Conservation (phyloP, 2,888 invertebrate genomes). For the Nudaria mundana region DNA sequence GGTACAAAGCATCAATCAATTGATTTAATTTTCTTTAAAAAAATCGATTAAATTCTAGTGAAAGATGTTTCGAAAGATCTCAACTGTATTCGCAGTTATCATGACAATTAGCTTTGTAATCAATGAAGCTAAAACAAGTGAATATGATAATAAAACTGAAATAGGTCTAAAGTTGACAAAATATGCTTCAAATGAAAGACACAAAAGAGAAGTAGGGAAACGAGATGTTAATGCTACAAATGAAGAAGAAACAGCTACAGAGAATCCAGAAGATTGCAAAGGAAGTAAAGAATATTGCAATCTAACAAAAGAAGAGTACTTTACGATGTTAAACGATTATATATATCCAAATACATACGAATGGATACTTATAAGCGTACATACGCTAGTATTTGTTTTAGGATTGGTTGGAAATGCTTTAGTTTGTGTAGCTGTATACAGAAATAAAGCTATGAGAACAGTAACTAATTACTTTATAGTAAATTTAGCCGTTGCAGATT, state of each 20-base stretch:
- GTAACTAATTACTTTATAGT: conserved; percentile 97
- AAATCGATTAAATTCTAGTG: not conserved
- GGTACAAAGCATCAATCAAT: too few species aligned
- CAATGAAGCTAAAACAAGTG: conserved; percentile 2
- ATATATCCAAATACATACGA: conserved; percentile 87
- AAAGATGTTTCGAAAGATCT: conserved; percentile 13
- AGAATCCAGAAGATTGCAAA: conserved; percentile 53
- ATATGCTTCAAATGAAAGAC: conserved; percentile 7
- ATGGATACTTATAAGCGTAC: conserved; percentile 89
- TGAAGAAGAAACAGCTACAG: conserved; percentile 3
- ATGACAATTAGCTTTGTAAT: conserved; percentile 3
- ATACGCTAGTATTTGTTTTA: conserved; percentile 87
- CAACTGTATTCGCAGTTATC: conserved; percentile 2
- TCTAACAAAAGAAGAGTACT: conserved; percentile 80
- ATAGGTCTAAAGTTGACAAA: conserved; percentile 1
- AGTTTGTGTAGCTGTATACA: conserved; percentile 93
- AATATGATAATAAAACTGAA: conserved; percentile 7
- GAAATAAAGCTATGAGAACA: conserved; percentile 93
- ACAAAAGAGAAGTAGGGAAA: conserved; percentile 12
- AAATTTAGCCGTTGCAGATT: conserved; percentile 92
- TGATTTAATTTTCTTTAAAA: not conserved
- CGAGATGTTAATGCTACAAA: conserved; percentile 13
- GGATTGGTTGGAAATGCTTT: conserved; percentile 93
- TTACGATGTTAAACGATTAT: conserved; percentile 81
- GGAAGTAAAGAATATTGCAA: conserved; percentile 72